phyloP scores from a whole-genome alignment of 2,797 vertebrate genomes.

The Acanthurus leucopareius region DNA sequence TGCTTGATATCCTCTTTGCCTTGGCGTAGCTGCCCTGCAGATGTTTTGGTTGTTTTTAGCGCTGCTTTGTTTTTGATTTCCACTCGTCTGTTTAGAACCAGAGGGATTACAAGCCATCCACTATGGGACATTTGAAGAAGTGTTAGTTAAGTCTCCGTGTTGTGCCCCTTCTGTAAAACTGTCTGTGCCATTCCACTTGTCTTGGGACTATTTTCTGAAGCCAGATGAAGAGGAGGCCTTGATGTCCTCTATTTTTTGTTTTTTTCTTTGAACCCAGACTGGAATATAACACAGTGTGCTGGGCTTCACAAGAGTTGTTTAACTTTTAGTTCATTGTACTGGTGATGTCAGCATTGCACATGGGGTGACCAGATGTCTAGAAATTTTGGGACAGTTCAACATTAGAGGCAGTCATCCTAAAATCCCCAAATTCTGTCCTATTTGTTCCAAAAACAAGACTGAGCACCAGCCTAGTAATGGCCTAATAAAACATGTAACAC shows the following conservation, averaged over 20 bases:
- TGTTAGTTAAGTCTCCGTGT: conserved; percentile 49
- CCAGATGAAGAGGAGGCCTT: conserved; percentile 15
- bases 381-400: too few species aligned
- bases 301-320: conserved; percentile 12
- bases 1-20: conserved; percentile 60
- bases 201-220: conserved; percentile 1
- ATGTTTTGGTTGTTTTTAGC: conserved; percentile 83
- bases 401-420: too few species aligned
- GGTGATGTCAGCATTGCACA: conserved; percentile 11
- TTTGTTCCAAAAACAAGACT: too few species aligned
- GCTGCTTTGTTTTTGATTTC: conserved; percentile 78
- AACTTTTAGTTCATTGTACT: background rate
- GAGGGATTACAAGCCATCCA: conserved; percentile 71
- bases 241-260: background rate
- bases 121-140: conserved; percentile 68
- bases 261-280: conserved; percentile 23
- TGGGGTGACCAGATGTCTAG: too few species aligned
- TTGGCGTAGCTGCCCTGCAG: conserved; percentile 67
- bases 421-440: too few species aligned
- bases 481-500: too few species aligned
- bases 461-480: too few species aligned
- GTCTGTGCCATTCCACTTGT: conserved; percentile 45
- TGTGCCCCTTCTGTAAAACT: conserved; percentile 43
- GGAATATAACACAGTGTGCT: background rate
- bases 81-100: conserved; percentile 75